phyloP scores from a whole-genome alignment of 35 echinoderm and acorn worm species.

The Amphiura filiformis region DNA sequence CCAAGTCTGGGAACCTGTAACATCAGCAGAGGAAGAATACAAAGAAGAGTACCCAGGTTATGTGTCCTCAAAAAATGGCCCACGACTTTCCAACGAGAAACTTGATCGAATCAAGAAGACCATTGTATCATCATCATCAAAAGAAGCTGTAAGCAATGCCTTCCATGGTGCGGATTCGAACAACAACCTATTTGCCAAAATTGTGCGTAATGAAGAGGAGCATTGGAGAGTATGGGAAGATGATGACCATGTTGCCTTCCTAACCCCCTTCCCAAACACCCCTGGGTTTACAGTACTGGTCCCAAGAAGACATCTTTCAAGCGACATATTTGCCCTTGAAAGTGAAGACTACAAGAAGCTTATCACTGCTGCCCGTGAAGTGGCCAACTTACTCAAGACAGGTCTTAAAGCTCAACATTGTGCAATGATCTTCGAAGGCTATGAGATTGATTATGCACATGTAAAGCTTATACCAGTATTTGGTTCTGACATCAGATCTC shows the following conservation, averaged over 20 bases:
- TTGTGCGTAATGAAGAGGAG: background rate
- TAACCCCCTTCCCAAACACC: background rate
- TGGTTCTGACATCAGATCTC: no score
- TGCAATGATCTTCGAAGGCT: background rate
- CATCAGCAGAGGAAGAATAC: background rate
- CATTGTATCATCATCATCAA: background rate
- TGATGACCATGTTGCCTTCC: background rate
- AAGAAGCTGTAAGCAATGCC: background rate
- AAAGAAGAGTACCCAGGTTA: background rate
- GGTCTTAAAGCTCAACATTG: background rate
- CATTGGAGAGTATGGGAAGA: slow-evolving; percentile 7
- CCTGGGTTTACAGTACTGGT: background rate
- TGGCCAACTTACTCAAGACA: background rate
- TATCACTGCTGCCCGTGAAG: background rate
- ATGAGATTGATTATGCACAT: slow-evolving; percentile 5
- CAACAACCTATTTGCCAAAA: background rate
- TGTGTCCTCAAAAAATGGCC: slow-evolving; percentile 9
- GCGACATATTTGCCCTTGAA: background rate
- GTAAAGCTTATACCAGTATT: background rate
- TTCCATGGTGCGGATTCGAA: background rate
- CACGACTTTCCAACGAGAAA: background rate
- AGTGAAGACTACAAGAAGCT: background rate
- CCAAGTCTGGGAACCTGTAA: background rate
- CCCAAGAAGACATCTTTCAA: background rate
- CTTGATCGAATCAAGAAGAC: background rate